Percentiles rank a stretch among this genome's conserved stretches.
Conservation (phyloP, 1,140 invertebrate species). For the Conopomorpha cramerella region DNA sequence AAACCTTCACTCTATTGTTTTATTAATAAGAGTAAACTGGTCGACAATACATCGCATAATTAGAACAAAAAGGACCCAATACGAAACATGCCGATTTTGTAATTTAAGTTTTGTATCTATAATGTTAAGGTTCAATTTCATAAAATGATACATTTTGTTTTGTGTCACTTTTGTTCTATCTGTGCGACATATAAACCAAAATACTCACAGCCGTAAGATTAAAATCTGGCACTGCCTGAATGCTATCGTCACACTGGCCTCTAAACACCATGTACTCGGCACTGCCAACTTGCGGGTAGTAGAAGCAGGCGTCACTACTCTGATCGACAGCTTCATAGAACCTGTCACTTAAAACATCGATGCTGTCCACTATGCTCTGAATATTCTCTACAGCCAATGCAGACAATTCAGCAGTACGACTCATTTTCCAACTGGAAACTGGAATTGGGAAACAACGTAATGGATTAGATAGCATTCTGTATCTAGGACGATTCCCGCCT, state of each 20-base stretch:
- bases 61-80: no score
- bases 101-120: no score
- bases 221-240: constrained; percentile 1
- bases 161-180: no score
- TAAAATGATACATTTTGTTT: no score
- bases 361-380: background rate
- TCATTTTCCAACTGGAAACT: constrained; percentile 39
- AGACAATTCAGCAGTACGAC: constrained; percentile 15
- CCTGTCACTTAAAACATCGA: background rate
- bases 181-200: no score
- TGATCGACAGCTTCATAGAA: constrained; percentile 1
- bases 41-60: no score
- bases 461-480: no score
- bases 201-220: no score
- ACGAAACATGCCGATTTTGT: no score
- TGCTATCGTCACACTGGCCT: constrained; percentile 2
- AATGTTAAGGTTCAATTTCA: no score
- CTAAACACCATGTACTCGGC: background rate
- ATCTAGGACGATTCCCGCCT: no score
- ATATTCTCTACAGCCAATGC: constrained; percentile 13
- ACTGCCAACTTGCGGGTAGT: background rate
- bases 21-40: background rate
- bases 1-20: no score
- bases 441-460: constrained; percentile 8
- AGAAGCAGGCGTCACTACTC: constrained; percentile 1